phyloP scores from a whole-genome alignment of 2,888 invertebrate genomes.

The Pristionchus japonicus region DNA sequence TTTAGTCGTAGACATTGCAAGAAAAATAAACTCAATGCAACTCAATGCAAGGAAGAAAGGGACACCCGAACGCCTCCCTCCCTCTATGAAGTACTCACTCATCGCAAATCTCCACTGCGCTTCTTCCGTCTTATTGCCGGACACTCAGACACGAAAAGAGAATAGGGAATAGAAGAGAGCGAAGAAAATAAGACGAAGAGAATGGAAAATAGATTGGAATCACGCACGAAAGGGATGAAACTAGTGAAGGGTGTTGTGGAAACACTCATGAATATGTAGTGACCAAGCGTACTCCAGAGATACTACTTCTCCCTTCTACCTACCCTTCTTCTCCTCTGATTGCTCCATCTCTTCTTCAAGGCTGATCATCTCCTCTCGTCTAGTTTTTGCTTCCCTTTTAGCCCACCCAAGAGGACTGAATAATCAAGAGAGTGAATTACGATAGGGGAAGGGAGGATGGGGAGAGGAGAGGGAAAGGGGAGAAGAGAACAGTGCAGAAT shows the following conservation, averaged over 20 bases:
- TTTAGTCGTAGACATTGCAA: neutral
- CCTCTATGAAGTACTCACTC: neutral
- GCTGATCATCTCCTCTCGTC: neutral
- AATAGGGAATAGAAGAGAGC: neutral
- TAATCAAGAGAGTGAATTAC: slow-evolving; percentile 25
- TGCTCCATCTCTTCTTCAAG: neutral
- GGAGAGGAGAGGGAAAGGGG: neutral
- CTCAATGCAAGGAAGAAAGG: neutral
- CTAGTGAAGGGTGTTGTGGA: neutral
- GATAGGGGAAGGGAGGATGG: neutral
- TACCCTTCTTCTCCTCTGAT: neutral
- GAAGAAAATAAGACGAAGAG: neutral
- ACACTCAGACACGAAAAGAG: slow-evolving; percentile 17
- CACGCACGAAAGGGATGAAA: neutral
- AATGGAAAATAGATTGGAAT: slow-evolving; percentile 36
- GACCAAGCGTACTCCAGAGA: neutral
- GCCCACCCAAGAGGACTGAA: slow-evolving; percentile 22
- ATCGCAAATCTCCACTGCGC: neutral
- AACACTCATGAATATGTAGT: neutral
- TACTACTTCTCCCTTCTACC: neutral
- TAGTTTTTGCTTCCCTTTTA: neutral
- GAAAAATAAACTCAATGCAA: too few relatives aligned
- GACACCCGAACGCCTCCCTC: neutral
- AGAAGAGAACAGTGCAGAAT: slow-evolving; percentile 1
- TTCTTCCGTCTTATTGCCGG: neutral